Percentiles rank a stretch among this genome's conserved stretches.
Conservation (phyloP, 2,797 vertebrate genomes). For the Sphaeramia orbicularis region DNA sequence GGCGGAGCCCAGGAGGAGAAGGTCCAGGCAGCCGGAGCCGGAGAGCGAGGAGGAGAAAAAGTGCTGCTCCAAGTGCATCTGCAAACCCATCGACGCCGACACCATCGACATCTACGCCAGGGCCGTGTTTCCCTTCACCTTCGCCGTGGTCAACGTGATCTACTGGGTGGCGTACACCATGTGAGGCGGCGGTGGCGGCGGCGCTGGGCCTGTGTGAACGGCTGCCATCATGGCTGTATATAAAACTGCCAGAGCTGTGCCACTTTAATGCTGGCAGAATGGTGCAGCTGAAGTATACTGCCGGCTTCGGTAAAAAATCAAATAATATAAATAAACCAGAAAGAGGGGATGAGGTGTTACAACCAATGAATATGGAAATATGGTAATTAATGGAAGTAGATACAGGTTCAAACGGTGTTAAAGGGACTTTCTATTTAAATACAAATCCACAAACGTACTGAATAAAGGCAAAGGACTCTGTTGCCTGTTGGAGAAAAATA, state of each 20-base stretch:
- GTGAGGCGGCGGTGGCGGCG: constrained; percentile 78
- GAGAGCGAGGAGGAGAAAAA: constrained; percentile 82
- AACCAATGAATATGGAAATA: constrained; percentile 51
- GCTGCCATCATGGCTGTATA: constrained; percentile 65
- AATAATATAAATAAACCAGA: constrained; percentile 18
- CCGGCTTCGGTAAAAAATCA: constrained; percentile 26
- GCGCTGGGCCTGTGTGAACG: constrained; percentile 8
- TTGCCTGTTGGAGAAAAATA: constrained; percentile 33
- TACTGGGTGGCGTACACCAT: constrained; percentile 98
- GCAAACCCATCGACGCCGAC: constrained; percentile 96
- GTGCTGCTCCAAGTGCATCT: constrained; percentile 89
- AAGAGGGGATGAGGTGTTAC: constrained; percentile 37
- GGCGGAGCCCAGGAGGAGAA: constrained; percentile 81
- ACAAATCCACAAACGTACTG: constrained; percentile 30
- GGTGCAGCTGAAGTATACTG: constrained; percentile 52
- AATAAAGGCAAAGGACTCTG: constrained; percentile 35
- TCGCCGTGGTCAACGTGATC: constrained; percentile 96
- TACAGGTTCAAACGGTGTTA: constrained; percentile 48
- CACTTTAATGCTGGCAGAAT: constrained; percentile 52
- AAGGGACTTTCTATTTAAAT: constrained; percentile 47
- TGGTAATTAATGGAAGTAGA: constrained; percentile 53
- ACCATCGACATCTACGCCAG: constrained; percentile 97
- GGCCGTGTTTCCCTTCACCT: constrained; percentile 96
- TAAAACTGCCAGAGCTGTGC: constrained; percentile 65
- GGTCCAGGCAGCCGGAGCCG: constrained; percentile 73